Base-by-base conservation (phyloP, 2,888 invertebrate species). In the Sphaerophoria taeniata region DNA sequence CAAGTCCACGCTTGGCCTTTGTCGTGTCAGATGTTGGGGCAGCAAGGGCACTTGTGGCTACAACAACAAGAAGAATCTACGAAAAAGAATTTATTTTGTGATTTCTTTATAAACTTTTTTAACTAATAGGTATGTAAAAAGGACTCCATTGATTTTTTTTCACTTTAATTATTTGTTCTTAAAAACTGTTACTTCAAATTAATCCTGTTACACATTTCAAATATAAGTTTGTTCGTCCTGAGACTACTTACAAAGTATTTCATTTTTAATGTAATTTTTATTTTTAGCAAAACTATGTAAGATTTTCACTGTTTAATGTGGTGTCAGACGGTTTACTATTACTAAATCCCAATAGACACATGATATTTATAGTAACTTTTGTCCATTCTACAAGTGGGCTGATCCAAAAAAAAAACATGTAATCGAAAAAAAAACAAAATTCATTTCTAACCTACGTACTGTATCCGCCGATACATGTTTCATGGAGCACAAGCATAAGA, bases 1-100 rank as follows among this genome's bases (percentile, higher is more conserved):
- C 67, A 43, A 91, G 77, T 31, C 91, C 91, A 11, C 91, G 90
- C 77, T 91, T 91, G 4, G 88, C 78, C 88, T 91, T 91, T 6
- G 83, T 87, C 80, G 85, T 34, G 4, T 77, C 86, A 69, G 88
- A 89, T 55, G 88, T 89, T 43, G 91, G 90, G 51, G 91, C 91
- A 70, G 90, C 90, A 83, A 89, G 69, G 36, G 67, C 84, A 12
- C 75, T 49, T 49, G 74, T 72, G n/a, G 84, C 84, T 45, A 80
- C 84, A 67, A 84, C 51, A n/a, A 84, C 56, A 58, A 84, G 53
- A 61, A 84, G 72, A 2, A 84, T 69, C 84, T 84, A 69, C 43
- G 56, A 16, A 71, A 43, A 9, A 43, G 9, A 43, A 43, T 6
- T 9, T 11, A 43, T 43, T 7, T 43, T 11, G 39, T 4, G 0